Evolutionary conservation across 2,113 vertebrate species (phyloP).

Genomic region (Labeo rohita): DNA sequence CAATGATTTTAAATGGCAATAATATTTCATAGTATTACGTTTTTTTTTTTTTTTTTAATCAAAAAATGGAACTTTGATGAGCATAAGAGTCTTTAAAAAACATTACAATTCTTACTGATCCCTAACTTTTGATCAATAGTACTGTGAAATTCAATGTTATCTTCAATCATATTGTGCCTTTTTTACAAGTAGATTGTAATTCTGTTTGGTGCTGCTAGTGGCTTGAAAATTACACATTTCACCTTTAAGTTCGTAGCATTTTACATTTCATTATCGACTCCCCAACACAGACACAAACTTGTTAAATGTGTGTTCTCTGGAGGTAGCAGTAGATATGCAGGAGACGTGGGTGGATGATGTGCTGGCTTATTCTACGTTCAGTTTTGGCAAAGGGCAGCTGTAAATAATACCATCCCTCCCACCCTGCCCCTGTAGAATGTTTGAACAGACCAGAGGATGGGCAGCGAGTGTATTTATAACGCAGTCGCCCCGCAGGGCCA

Average conservation of each 20-base stretch:
- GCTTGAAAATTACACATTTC: not conserved
- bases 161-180: too few species aligned
- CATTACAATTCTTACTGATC: too few species aligned
- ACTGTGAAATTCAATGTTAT: too few species aligned
- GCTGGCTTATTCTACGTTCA: slow-evolving; percentile 46
- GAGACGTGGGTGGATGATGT: slow-evolving; percentile 34
- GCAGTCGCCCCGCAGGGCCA: slow-evolving; percentile 2
- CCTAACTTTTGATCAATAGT: too few species aligned
- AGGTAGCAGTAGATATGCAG: slow-evolving; percentile 22
- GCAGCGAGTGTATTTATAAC: slow-evolving; percentile 57
- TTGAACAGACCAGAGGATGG: slow-evolving; percentile 45
- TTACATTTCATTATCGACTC: not conserved
- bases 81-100: too few species aligned
- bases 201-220: too few species aligned
- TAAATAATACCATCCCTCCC: slow-evolving; percentile 52
- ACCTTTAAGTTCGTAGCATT: not conserved
- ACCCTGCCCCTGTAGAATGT: slow-evolving; percentile 51
- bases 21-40: too few species aligned
- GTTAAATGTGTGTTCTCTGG: slow-evolving; percentile 22
- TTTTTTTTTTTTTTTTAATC: too few species aligned
- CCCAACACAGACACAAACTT: not conserved
- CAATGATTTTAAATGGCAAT: too few species aligned
- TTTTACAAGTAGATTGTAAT: too few species aligned
- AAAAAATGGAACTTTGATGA: too few species aligned
- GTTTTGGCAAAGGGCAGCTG: slow-evolving; percentile 46